These are phyloP conservation scores for Pyrocoelia pectoralis DNA, from an alignment of 2,888 invertebrate genomes.

Conservation along the genomic window DNA sequence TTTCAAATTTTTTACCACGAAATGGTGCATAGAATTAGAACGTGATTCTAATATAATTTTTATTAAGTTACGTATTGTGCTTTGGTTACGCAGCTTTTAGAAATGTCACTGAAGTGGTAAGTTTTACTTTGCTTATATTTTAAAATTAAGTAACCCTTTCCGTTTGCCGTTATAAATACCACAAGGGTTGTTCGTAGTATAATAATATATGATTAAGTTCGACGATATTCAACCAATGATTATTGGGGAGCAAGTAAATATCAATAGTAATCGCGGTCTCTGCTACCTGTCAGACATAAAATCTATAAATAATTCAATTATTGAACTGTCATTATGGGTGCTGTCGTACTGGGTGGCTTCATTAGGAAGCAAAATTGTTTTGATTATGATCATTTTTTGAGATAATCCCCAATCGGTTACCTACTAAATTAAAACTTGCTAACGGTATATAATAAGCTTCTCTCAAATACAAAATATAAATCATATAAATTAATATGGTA, in stretches of 20 bases:
- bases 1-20: conserved; percentile 59
- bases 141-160: background rate
- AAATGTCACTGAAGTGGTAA: background rate
- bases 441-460: conserved; percentile 7
- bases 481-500: conserved; percentile 10
- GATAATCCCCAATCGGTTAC: conserved; percentile 17
- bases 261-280: conserved; percentile 50
- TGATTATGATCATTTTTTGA: conserved; percentile 32
- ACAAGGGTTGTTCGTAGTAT: background rate
- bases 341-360: conserved; percentile 55
- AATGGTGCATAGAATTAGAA: conserved; percentile 42
- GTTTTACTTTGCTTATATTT: background rate
- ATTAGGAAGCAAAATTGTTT: conserved; percentile 49
- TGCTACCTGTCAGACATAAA: conserved; percentile 43
- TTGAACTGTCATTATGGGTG: conserved; percentile 55
- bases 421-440: conserved; percentile 14
- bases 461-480: conserved; percentile 1
- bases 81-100: background rate
- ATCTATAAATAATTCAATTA: conserved; percentile 59
- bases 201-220: conserved; percentile 18
- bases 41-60: conserved; percentile 22
- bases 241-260: conserved; percentile 49
- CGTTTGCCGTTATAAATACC: background rate
- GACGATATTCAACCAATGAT: conserved; percentile 18
- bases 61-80: conserved; percentile 19